Conservation (phyloP, 2,888 invertebrate species). For the Acronicta aceris region DNA sequence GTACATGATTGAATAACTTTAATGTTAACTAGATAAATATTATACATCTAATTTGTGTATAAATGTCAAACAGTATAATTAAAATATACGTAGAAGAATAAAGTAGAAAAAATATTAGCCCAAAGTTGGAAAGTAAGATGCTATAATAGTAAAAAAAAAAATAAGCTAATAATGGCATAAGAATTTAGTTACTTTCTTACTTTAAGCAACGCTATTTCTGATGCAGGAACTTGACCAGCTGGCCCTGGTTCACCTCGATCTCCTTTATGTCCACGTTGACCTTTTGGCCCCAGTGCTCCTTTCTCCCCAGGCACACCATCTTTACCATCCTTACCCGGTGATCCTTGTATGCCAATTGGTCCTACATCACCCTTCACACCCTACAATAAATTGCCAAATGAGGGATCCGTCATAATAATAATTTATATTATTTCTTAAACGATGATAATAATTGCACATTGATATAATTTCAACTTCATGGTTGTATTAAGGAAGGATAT, state of each 20-base stretch:
- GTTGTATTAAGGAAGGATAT: background rate
- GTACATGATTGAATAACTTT: too few relatives aligned
- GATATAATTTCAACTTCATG: background rate
- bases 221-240: slow-evolving; percentile 59
- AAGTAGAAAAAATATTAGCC: too few relatives aligned
- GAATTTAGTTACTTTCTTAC: slow-evolving; percentile 27
- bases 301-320: slow-evolving; percentile 90
- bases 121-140: too few relatives aligned
- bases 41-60: too few relatives aligned
- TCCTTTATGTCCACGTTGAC: slow-evolving; percentile 87
- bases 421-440: too few relatives aligned
- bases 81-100: too few relatives aligned
- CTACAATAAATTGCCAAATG: slow-evolving; percentile 59
- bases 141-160: too few relatives aligned
- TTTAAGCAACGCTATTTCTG: slow-evolving; percentile 59
- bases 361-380: slow-evolving; percentile 93
- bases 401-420: slow-evolving; percentile 2
- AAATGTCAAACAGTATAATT: too few relatives aligned
- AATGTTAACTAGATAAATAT: too few relatives aligned
- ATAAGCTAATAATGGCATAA: too few relatives aligned
- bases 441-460: too few relatives aligned
- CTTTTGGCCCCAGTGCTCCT: slow-evolving; percentile 82
- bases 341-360: slow-evolving; percentile 83
- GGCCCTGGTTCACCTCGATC: slow-evolving; percentile 82
- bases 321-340: slow-evolving; percentile 71